Evolutionary conservation across 2,888 invertebrate genomes (phyloP).

Genomic region (Catotricha subobsoleta): DNA sequence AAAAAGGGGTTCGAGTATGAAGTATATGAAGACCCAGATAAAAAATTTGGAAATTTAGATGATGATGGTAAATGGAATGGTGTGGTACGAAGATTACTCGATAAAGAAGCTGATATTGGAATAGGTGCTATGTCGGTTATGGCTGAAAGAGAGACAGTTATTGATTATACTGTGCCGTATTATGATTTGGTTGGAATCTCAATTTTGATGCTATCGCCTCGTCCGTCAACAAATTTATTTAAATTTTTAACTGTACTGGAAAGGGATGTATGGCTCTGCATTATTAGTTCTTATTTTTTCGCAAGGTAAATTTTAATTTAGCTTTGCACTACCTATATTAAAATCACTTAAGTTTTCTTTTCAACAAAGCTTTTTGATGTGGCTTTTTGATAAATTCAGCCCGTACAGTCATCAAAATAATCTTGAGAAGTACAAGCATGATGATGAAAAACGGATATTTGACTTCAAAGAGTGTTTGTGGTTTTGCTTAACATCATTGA

Average conservation of each 20-base stretch:
- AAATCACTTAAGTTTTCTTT: conserved; percentile 15
- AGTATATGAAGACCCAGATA: conserved; percentile 61
- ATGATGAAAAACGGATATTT: conserved; percentile 87
- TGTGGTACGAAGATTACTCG: conserved; percentile 60
- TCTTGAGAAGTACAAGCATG: conserved; percentile 77
- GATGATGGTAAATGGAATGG: conserved; percentile 69
- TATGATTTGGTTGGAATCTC: conserved; percentile 96
- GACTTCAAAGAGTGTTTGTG: conserved; percentile 91
- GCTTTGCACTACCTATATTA: background rate
- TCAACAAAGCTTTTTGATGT: conserved; percentile 60
- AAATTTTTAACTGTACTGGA: conserved; percentile 93
- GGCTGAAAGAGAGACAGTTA: conserved; percentile 92
- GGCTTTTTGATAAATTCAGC: conserved; percentile 92
- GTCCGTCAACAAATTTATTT: conserved; percentile 79
- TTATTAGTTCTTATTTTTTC: conserved; percentile 85
- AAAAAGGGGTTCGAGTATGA: conserved; percentile 82
- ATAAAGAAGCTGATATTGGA: conserved; percentile 84
- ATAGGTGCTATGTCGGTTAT: conserved; percentile 88
- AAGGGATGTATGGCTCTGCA: conserved; percentile 92
- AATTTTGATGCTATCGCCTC: conserved; percentile 84
- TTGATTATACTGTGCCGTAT: conserved; percentile 96
- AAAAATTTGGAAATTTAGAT: conserved; percentile 76
- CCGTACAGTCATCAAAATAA: conserved; percentile 96
- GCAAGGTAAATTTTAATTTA: conserved; percentile 31
- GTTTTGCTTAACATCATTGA: conserved; percentile 98